Percentiles rank a stretch among this genome's conserved stretches.
Evolutionary conservation across 2,113 vertebrate genomes (phyloP).

Genomic region (Mandrillus leucophaeus): DNA sequence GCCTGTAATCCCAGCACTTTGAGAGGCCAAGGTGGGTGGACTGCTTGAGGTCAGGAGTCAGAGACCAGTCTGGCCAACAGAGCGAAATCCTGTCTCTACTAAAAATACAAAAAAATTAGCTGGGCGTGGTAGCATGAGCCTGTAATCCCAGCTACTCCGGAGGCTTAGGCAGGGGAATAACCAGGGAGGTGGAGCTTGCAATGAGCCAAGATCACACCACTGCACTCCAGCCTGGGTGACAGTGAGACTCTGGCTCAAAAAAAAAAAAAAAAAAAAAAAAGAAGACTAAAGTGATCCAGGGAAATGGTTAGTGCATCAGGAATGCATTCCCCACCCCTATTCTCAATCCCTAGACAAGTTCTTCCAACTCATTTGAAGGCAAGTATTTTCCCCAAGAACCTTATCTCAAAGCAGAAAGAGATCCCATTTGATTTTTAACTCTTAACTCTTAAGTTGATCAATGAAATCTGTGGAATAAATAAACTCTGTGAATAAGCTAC

Average conservation of each 20-base stretch:
- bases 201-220: too few species aligned
- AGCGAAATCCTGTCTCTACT: too few species aligned
- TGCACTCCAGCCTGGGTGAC: too few species aligned
- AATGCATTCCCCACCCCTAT: background rate
- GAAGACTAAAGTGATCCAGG: background rate
- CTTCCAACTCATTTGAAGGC: background rate
- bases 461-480: slow-evolving; percentile 12
- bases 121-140: too few species aligned
- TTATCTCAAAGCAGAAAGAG: slow-evolving; percentile 26
- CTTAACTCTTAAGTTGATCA: slow-evolving; percentile 30
- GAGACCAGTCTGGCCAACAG: too few species aligned
- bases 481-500: background rate
- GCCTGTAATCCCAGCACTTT: too few species aligned
- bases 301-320: background rate
- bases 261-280: background rate
- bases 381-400: background rate
- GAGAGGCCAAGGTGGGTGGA: too few species aligned
- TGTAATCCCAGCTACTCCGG: too few species aligned
- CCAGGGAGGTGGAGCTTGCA: too few species aligned
- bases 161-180: too few species aligned
- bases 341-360: background rate
- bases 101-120: too few species aligned
- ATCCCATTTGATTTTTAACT: slow-evolving; percentile 14
- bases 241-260: background rate
- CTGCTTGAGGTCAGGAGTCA: too few species aligned